Base-by-base conservation (phyloP, 2,888 invertebrate genomes). In the Acronicta alni region DNA sequence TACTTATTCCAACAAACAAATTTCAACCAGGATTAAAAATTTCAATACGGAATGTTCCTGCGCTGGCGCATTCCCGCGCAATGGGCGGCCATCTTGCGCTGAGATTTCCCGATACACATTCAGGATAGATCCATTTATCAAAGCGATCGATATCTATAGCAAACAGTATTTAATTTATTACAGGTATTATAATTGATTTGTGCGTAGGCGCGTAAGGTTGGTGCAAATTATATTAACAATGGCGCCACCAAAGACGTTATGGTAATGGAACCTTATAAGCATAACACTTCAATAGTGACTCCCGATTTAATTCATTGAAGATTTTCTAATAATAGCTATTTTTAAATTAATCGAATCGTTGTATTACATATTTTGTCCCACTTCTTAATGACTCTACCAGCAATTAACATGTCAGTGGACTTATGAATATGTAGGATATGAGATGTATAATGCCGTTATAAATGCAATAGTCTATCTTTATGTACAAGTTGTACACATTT, bases 151-250 rank as follows among this genome's bases (percentile, higher is more conserved):
- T 90, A 92, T 91, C 92, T 88, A 89, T 90, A 86, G 87, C 87
- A 90, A 91, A 91, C 90, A 90, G 84, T 90, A 88, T 91, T 91
- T 91, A 91, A 92, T 92, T 89, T 92, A 92, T 92, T 86, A 89
- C 83, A 77, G 77, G 80, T 83, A 82, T 77, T 81, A 88, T 92
- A 92, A 92, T 90, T 92, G 90, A 91, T 91, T 89, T 86, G 83
- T 87, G 91, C 89, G 93, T 93, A 88, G 93, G 92, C 85, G 90
- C 87, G 84, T 77, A 73, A 82, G 77, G 75, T 80, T 82, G 85
- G 86, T 84, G 91, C 89, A 85, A 89, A 90, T 88, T 87, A 83
- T 79, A 84, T 80, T 80, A 81, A 90, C 88, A 91, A 90, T 89
- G 85, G 91, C 88, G 88, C 90, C 92, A 90, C 89, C 85, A 87